These are phyloP conservation scores for Protophormia terraenovae DNA, from an alignment of 2,888 invertebrate species.

Conservation along the genomic window DNA sequence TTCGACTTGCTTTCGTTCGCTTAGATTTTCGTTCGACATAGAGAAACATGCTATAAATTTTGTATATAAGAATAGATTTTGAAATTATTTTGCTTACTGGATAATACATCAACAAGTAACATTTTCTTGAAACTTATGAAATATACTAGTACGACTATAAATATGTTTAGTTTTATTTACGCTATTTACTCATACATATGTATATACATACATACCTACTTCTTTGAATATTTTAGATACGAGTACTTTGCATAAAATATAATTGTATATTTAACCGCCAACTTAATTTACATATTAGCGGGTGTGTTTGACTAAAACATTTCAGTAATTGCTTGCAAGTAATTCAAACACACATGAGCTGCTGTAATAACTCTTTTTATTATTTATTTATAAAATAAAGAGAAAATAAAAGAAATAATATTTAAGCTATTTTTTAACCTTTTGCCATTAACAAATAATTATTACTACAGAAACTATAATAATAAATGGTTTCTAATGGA, in stretches of 20 bases:
- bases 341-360: not conserved
- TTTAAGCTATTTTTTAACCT: not conserved
- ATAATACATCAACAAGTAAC: constrained; percentile 29
- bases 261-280: constrained; percentile 48
- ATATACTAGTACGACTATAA: not conserved
- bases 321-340: not conserved
- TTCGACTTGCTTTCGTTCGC: no score
- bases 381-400: not conserved
- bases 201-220: not conserved
- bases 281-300: constrained; percentile 35
- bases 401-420: not conserved
- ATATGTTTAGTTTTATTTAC: not conserved
- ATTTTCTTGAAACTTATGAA: not conserved
- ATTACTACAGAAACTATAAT: not conserved
- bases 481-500: not conserved
- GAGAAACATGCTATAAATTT: no score
- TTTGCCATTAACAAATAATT: not conserved
- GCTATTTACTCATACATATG: not conserved
- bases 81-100: not conserved
- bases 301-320: constrained; percentile 21
- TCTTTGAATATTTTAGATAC: not conserved
- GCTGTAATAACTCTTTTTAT: not conserved
- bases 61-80: no score
- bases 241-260: not conserved
- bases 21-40: no score